A percentile compares a stretch with the other conserved stretches of the same genome.
Evolutionary conservation across 2,797 vertebrate genomes (phyloP).

Genomic region (Sebastes alutus): DNA sequence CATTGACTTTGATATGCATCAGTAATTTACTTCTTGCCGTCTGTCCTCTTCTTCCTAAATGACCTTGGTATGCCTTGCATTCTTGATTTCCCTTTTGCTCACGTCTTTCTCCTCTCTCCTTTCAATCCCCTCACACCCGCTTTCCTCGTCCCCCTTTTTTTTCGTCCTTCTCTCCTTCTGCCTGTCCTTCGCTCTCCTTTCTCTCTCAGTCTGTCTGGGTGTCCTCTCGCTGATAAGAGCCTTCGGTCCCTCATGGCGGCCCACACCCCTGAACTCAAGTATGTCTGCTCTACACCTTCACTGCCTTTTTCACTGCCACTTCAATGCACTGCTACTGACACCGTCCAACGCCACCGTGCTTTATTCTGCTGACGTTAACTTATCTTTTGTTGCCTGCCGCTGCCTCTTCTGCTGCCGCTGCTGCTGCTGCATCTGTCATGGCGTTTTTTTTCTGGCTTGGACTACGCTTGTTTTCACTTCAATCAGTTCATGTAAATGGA

Average conservation of each 20-base stretch:
- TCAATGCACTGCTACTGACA: constrained; percentile 53
- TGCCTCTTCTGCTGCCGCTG: constrained; percentile 40
- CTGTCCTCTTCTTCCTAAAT: constrained; percentile 71
- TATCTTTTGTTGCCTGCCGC: constrained; percentile 52
- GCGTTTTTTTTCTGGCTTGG: constrained; percentile 18
- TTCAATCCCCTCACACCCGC: constrained; percentile 39
- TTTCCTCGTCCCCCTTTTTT: constrained; percentile 43
- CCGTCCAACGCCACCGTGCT: constrained; percentile 13
- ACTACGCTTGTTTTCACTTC: constrained; percentile 41
- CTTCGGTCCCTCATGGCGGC: constrained; percentile 99
- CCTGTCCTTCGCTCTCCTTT: constrained; percentile 34
- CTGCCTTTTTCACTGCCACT: constrained; percentile 56
- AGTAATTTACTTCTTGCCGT: constrained; percentile 70
- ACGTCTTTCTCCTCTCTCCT: constrained; percentile 54
- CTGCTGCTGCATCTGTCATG: constrained; percentile 48
- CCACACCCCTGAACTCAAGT: constrained; percentile 99
- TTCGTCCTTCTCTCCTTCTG: constrained; percentile 27
- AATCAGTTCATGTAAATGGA: constrained; percentile 34
- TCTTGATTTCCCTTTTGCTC: constrained; percentile 76
- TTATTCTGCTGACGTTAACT: constrained; percentile 57
- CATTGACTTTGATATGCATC: constrained; percentile 71
- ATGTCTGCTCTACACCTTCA: constrained; percentile 84
- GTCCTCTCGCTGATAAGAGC: constrained; percentile 99
- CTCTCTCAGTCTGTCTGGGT: constrained; percentile 96
- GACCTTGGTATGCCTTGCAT: constrained; percentile 75